Conservation (phyloP, 2,888 invertebrate genomes). For the Penaeus monodon region DNA sequence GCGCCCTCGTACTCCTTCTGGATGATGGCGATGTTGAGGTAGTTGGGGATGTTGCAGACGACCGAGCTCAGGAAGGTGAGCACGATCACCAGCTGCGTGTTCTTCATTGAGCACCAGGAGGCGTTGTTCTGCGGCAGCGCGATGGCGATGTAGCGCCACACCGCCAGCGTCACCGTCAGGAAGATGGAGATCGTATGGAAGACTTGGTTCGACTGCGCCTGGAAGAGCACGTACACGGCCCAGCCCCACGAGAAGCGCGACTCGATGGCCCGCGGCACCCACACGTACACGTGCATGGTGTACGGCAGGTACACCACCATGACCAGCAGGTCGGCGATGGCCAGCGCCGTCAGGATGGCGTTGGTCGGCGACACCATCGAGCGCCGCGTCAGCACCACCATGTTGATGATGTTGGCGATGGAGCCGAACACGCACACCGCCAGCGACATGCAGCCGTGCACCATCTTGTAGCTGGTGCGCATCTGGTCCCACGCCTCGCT, state of each 20-base stretch:
- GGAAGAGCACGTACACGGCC: constrained; percentile 88
- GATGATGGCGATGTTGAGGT: constrained; percentile 59
- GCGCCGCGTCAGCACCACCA: constrained; percentile 87
- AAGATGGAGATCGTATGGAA: constrained; percentile 93
- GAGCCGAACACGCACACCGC: constrained; percentile 91
- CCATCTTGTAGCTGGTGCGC: constrained; percentile 77
- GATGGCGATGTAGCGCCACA: constrained; percentile 91
- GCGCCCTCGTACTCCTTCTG: constrained; percentile 19
- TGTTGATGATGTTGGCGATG: constrained; percentile 90
- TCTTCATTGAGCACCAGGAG: constrained; percentile 84
- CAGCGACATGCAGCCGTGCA: constrained; percentile 88
- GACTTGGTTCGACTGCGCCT: constrained; percentile 89
- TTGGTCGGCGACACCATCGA: constrained; percentile 94
- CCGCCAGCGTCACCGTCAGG: constrained; percentile 90
- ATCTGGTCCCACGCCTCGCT: constrained; percentile 70
- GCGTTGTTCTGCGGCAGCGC: constrained; percentile 85
- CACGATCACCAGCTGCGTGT: constrained; percentile 82
- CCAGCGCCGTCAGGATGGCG: constrained; percentile 88
- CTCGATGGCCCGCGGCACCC: constrained; percentile 67
- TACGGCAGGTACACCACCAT: constrained; percentile 93
- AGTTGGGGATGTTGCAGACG: constrained; percentile 63
- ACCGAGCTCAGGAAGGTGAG: constrained; percentile 75
- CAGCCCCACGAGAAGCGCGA: constrained; percentile 81
- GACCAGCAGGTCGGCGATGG: constrained; percentile 92
- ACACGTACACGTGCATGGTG: constrained; percentile 83